phyloP scores from a whole-genome alignment of 2,888 invertebrate genomes.

The Acanthoscelides obtectus region DNA sequence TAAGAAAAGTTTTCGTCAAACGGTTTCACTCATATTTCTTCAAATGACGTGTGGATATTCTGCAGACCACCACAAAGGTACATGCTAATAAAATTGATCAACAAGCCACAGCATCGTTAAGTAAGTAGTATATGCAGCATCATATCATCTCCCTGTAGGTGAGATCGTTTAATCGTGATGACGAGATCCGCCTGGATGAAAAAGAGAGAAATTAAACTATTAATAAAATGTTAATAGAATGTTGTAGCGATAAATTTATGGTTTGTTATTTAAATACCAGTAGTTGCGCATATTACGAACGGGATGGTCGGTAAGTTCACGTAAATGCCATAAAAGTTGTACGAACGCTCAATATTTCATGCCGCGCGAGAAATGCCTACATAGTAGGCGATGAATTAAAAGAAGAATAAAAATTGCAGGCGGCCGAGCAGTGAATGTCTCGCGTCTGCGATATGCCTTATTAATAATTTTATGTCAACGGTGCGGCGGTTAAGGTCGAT shows the following conservation, averaged over 20 bases:
- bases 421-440: background rate
- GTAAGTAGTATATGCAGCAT: no score
- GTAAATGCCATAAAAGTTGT: constrained; percentile 4
- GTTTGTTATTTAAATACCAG: constrained; percentile 29
- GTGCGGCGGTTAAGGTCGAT: background rate
- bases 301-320: constrained; percentile 3
- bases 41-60: no score
- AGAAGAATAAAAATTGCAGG: background rate
- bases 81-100: no score
- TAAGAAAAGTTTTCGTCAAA: no score
- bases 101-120: no score
- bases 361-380: background rate
- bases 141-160: background rate
- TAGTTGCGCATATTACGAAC: constrained; percentile 23
- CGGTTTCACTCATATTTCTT: no score
- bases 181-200: background rate
- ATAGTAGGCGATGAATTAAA: background rate
- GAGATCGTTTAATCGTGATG: background rate
- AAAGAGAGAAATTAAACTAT: constrained; percentile 17
- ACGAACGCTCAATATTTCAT: background rate
- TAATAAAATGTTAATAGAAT: constrained; percentile 25
- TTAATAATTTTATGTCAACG: background rate
- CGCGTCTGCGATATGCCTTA: background rate
- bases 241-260: constrained; percentile 23
- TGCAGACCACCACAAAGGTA: no score